Conservation (phyloP, 2,797 vertebrate species). For the Bryconaethiops microstoma region DNA sequence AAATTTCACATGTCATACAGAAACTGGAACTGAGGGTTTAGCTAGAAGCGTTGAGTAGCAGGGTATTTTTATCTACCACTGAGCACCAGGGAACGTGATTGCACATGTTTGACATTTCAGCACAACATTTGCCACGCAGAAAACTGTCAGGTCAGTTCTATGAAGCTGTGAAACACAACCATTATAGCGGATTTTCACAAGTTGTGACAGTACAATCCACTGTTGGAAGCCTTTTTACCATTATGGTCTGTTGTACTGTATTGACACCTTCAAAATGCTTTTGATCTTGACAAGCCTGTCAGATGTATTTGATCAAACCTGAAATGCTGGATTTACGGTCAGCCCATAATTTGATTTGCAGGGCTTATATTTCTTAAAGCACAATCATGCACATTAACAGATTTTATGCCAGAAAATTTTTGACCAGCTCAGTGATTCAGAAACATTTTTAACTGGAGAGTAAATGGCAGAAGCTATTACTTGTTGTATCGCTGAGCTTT, state of each 20-base stretch:
- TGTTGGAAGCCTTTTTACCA: background rate
- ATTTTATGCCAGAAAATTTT: background rate
- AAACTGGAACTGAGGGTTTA: background rate
- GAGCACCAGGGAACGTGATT: background rate
- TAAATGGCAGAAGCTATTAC: background rate
- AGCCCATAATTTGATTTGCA: background rate
- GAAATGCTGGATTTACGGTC: constrained; percentile 16
- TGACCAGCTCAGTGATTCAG: background rate
- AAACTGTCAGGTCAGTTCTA: background rate
- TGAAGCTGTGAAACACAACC: background rate
- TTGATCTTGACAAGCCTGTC: background rate
- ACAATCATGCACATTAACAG: constrained; percentile 4
- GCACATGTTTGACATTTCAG: background rate
- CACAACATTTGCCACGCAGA: background rate
- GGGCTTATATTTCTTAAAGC: constrained; percentile 23
- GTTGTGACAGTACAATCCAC: background rate
- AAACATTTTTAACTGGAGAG: background rate
- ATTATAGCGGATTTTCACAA: background rate
- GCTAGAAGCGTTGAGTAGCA: background rate
- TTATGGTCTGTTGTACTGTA: background rate
- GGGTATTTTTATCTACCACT: background rate
- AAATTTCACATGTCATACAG: background rate
- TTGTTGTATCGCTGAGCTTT: background rate
- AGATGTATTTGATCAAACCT: constrained; percentile 12
- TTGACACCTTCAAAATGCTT: background rate